Conservation (phyloP, 2,797 vertebrate species). For the Chaunax sp. region DNA sequence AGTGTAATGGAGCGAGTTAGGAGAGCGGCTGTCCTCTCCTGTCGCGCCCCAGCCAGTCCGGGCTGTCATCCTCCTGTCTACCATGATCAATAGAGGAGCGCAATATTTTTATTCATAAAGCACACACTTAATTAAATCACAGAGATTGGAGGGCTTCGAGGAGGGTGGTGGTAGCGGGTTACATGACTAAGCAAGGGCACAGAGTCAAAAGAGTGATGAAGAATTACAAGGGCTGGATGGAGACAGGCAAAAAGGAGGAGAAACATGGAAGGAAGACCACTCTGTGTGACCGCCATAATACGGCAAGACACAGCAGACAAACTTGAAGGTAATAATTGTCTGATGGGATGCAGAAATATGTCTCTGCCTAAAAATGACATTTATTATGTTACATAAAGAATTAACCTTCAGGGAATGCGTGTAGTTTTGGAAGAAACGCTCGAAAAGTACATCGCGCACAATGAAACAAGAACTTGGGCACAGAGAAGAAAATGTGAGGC, state of each 20-base stretch:
- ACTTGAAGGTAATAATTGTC: background rate
- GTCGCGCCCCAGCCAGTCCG: conserved; percentile 48
- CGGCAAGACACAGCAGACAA: conserved; percentile 29
- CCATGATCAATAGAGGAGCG: conserved; percentile 92
- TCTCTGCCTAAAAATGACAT: conserved; percentile 19
- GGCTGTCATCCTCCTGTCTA: conserved; percentile 67
- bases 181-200: conserved; percentile 72
- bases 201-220: conserved; percentile 66
- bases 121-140: conserved; percentile 96
- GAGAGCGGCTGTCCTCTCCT: conserved; percentile 50
- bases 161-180: conserved; percentile 52
- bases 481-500: background rate
- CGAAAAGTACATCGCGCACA: background rate
- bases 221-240: conserved; percentile 63
- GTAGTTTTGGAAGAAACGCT: background rate
- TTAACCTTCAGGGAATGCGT: conserved; percentile 12
- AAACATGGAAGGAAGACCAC: conserved; percentile 17
- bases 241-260: conserved; percentile 25
- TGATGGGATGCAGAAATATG: conserved; percentile 27
- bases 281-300: conserved; percentile 33
- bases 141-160: conserved; percentile 68
- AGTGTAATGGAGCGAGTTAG: conserved; percentile 52
- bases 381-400: conserved; percentile 14
- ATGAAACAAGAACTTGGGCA: conserved; percentile 7
- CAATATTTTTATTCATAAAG: conserved; percentile 99